Evolutionary conservation across 2,113 vertebrate genomes (phyloP).

Genomic region (Aldabrachelys gigantea): DNA sequence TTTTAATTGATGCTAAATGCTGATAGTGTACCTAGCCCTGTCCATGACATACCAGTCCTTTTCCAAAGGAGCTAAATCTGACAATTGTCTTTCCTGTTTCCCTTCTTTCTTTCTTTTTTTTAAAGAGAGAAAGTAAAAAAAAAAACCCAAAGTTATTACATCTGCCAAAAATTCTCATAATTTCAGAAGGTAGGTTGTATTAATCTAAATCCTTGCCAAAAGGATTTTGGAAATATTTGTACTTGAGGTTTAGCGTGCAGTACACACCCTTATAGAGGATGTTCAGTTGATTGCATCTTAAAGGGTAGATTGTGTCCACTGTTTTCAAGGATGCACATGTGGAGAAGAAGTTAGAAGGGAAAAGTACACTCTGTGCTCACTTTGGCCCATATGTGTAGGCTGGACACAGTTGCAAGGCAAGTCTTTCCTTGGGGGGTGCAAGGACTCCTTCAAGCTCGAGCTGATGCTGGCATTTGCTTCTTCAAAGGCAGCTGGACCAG

Average conservation of each 20-base stretch:
- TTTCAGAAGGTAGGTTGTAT: neutral
- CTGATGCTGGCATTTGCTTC: neutral
- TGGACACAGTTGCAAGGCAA: neutral
- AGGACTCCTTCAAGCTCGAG: neutral
- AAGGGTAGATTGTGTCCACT: accelerated
- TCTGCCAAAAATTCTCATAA: neutral
- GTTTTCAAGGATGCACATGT: neutral
- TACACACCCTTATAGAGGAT: neutral
- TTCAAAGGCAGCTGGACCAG: neutral
- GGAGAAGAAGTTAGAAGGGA: neutral
- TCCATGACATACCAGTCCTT: neutral
- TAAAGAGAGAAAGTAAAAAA: neutral
- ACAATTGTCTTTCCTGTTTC: neutral
- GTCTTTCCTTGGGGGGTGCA: neutral
- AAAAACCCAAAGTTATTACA: neutral
- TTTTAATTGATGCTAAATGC: neutral
- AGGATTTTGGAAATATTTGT: neutral
- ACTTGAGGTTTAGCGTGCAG: neutral
- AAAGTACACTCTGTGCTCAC: neutral
- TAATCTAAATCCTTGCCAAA: neutral
- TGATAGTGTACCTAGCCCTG: neutral
- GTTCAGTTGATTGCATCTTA: neutral
- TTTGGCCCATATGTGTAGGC: neutral
- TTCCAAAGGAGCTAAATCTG: neutral
- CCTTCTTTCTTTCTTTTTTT: too few species aligned